These are phyloP conservation scores for Celastrina argiolus DNA, from an alignment of 2,888 invertebrate genomes.

Conservation along the genomic window DNA sequence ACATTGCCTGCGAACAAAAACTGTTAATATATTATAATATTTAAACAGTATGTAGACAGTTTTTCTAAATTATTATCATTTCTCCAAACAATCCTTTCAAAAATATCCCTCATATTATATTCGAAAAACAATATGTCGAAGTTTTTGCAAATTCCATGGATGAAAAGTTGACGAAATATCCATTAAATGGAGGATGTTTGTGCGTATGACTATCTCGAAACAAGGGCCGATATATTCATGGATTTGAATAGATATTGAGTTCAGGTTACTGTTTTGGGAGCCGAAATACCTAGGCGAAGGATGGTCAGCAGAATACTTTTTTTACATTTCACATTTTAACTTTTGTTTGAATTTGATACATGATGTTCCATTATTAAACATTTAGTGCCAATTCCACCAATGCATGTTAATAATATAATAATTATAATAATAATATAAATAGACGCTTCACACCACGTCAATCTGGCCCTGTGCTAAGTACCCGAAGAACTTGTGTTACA, in stretches of 20 bases:
- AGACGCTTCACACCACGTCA: no score
- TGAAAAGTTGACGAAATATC: slow-evolving; percentile 5
- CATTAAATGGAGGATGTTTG: background rate
- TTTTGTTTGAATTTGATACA: background rate
- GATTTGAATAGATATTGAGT: slow-evolving; percentile 15
- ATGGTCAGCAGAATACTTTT: background rate
- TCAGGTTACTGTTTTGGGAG: background rate
- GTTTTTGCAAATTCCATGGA: background rate
- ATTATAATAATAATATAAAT: no score
- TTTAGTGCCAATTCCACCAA: no score
- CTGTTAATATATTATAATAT: no score
- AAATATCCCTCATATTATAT: background rate
- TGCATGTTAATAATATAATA: no score
- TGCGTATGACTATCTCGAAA: background rate
- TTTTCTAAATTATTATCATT: background rate
- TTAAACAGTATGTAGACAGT: no score
- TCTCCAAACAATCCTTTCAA: background rate
- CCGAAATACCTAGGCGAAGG: background rate
- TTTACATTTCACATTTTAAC: background rate
- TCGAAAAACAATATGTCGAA: background rate
- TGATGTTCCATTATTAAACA: no score
- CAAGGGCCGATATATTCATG: background rate
- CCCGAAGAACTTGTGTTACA: no score
- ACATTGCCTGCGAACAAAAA: no score
- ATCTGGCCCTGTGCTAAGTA: no score